Evolutionary conservation across 2,888 invertebrate genomes (phyloP), one percentile per base, ranked within the genome.

Genomic region (Standfussiana lucernea): DNA sequence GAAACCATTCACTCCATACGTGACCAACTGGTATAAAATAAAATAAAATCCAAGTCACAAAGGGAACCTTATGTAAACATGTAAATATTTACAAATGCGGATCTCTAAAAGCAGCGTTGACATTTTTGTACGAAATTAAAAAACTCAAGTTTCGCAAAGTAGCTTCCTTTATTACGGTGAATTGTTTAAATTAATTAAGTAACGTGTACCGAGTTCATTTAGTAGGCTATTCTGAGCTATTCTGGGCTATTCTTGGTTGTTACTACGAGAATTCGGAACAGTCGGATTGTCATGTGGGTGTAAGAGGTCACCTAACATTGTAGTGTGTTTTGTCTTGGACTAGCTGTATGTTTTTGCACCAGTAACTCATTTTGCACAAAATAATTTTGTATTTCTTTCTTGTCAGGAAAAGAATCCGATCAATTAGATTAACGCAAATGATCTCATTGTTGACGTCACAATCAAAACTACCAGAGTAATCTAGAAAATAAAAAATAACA

Each of bases 121-220:
- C 79, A 67, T 86, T 89, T 89, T 86, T 81, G 75, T 79, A 85
- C 86, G 83, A 80, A 82, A 88, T 87, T 80, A 90, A 91, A 89
- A 90, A 88, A 84, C 81, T 89, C 88, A 85, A 89, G 88, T 90
- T 91, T 86, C 82, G 82, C 84, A 79, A 72, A 69, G 70, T 78
- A 86, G 86, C 86, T 92, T 90, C 89, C 90, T 91, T 91, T 91
- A 92, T 91, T 90, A 91, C 79, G 79, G 89, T 88, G 92, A 92
- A 94, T 93, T 93, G 93, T 93, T 93, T 93, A 91, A 94, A 94
- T 94, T 93, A 94, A 93, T 91, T 93, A 91, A 92, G 91, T 91
- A 88, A 86, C 79, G 83, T 90, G 89, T 85, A 87, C 84, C 65
- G 2, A 62, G 70, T 77, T 65, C 32, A 70, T 87, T 79, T 69